Percentiles rank a stretch among this genome's conserved stretches.
Evolutionary conservation across 2,113 vertebrate genomes (phyloP).

Genomic region (Anhinga anhinga): DNA sequence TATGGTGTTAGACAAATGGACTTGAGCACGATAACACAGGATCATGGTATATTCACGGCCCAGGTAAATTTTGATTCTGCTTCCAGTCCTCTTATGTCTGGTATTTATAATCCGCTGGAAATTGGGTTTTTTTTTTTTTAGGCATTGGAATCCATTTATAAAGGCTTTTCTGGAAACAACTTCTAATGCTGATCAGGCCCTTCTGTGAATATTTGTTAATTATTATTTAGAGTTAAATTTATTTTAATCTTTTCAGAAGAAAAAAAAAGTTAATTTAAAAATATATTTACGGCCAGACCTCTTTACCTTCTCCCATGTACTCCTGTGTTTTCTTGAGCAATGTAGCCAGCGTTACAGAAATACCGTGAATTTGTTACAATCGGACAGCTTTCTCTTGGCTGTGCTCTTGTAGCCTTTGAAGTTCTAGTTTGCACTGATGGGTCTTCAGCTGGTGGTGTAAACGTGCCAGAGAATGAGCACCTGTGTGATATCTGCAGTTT

Average conservation of each 20-base stretch:
- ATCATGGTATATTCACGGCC: slow-evolving; percentile 42
- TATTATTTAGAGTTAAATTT: slow-evolving; percentile 61
- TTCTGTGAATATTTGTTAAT: slow-evolving; percentile 28
- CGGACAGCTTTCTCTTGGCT: not conserved
- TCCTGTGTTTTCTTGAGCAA: slow-evolving; percentile 4
- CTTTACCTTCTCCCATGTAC: not conserved
- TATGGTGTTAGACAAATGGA: slow-evolving; percentile 51
- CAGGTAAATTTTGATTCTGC: slow-evolving; percentile 51
- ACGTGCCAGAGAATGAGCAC: not conserved
- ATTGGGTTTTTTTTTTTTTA: not conserved
- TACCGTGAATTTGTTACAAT: not conserved
- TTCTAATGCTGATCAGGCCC: slow-evolving; percentile 25
- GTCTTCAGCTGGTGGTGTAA: not conserved
- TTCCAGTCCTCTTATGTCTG: slow-evolving; percentile 21
- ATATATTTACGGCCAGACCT: not conserved
- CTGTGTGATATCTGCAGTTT: not conserved
- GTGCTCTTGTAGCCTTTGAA: not conserved
- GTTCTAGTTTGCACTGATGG: not conserved
- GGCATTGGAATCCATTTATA: slow-evolving; percentile 1
- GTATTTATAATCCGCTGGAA: slow-evolving; percentile 38
- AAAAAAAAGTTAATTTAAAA: slow-evolving; percentile 24
- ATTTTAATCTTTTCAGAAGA: slow-evolving; percentile 35
- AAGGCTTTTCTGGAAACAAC: slow-evolving; percentile 43
- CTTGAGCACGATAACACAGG: slow-evolving; percentile 22
- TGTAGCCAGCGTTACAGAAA: not conserved